These are phyloP conservation scores for Columbina picui DNA, from an alignment of 2,113 vertebrate genomes.

Conservation along the genomic window DNA sequence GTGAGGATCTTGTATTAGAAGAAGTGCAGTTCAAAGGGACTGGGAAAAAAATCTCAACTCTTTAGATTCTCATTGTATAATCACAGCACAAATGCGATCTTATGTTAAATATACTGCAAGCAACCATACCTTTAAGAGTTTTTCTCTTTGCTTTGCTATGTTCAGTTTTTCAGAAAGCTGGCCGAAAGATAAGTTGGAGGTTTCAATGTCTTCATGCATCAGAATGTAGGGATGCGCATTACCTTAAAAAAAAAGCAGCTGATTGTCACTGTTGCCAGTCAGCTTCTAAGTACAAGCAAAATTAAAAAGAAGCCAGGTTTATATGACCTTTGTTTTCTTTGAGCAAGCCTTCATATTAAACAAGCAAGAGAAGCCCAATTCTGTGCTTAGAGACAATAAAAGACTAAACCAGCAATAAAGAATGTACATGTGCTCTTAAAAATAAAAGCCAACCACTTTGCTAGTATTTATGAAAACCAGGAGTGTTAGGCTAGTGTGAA, in stretches of 20 bases:
- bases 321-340: background rate
- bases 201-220: conserved; percentile 72
- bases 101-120: background rate
- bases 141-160: conserved; percentile 72
- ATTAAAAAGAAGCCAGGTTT: background rate
- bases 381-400: background rate
- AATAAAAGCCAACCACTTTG: conserved; percentile 47
- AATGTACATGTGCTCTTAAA: background rate
- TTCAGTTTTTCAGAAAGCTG: conserved; percentile 76
- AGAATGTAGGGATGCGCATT: conserved; percentile 43
- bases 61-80: background rate
- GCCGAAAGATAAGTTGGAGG: conserved; percentile 63
- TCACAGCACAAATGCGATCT: background rate
- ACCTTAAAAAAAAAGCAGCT: conserved; percentile 70
- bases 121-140: conserved; percentile 74
- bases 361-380: background rate
- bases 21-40: background rate
- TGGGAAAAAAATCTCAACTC: background rate
- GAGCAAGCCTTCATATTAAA: background rate
- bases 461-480: conserved; percentile 56
- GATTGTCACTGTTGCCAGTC: background rate
- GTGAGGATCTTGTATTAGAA: background rate
- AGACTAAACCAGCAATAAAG: background rate
- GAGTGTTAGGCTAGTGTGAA: conserved; percentile 67
- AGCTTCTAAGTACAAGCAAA: background rate